A percentile compares a stretch with the other conserved stretches of the same genome.
Evolutionary conservation across 2,888 invertebrate genomes (phyloP).

Genomic region (Blastobasis lacticolella): DNA sequence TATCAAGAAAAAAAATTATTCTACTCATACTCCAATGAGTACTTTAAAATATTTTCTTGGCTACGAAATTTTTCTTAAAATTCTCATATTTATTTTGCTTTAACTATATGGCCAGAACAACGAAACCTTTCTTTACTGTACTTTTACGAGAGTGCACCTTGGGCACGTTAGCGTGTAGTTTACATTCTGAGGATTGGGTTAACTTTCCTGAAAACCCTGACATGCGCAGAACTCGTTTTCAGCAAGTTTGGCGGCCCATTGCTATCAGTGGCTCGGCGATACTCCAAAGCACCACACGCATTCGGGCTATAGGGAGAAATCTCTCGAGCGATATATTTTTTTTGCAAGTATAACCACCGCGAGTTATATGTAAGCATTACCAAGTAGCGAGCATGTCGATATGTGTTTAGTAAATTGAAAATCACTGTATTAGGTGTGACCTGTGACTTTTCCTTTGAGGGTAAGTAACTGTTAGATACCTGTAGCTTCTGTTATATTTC

Average conservation of each 20-base stretch:
- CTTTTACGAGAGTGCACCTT: no score
- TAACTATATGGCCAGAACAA: no score
- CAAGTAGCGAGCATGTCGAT: conserved; percentile 58
- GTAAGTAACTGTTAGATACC: conserved; percentile 48
- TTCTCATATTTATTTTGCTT: no score
- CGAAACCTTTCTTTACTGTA: no score
- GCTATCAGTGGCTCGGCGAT: conserved; percentile 45
- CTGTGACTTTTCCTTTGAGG: conserved; percentile 41
- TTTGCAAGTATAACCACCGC: conserved; percentile 40
- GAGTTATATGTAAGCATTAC: conserved; percentile 69
- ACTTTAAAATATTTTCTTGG: no score
- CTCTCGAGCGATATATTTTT: conserved; percentile 33
- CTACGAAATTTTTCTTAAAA: no score
- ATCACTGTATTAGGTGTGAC: conserved; percentile 49
- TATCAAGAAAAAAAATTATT: no score
- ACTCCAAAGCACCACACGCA: conserved; percentile 35
- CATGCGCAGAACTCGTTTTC: conserved; percentile 44
- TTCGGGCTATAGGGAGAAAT: conserved; percentile 20
- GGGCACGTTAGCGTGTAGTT: no score
- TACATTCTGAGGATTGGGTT: no score
- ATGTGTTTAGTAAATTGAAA: conserved; percentile 55
- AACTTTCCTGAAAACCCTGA: background rate
- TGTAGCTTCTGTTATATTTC: conserved; percentile 32
- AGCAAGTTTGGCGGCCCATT: conserved; percentile 21
- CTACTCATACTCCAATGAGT: no score